These are phyloP conservation scores for Adoxophyes honmai DNA, from an alignment of 1,140 invertebrate species.

Conservation along the genomic window DNA sequence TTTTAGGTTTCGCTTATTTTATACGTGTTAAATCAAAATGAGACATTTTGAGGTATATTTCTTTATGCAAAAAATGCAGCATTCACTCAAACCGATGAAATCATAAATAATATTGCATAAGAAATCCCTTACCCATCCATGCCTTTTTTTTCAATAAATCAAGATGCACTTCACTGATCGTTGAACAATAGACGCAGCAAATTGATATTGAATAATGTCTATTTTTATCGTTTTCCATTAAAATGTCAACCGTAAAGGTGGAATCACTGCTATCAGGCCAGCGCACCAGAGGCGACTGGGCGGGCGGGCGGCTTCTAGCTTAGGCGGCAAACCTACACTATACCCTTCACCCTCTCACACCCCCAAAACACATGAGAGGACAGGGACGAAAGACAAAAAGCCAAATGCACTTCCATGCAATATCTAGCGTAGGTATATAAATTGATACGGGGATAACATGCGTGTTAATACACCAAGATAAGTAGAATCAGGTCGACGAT, in stretches of 20 bases:
- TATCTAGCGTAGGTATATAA: background rate
- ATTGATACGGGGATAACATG: conserved; percentile 8
- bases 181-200: background rate
- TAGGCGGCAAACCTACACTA: conserved; percentile 49
- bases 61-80: too few relatives aligned
- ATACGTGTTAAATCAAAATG: too few relatives aligned
- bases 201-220: conserved; percentile 12
- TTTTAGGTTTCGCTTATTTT: too few relatives aligned
- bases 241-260: conserved; percentile 19
- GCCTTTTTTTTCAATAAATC: background rate
- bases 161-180: too few relatives aligned
- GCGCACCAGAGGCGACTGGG: conserved; percentile 55
- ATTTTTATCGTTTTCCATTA: conserved; percentile 17
- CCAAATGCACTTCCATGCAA: conserved; percentile 37
- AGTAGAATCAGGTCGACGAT: background rate
- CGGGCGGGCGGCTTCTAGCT: conserved; percentile 58
- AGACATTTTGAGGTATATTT: too few relatives aligned
- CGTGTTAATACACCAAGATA: conserved; percentile 7
- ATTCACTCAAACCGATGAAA: too few relatives aligned
- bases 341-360: conserved; percentile 44
- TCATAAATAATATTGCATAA: too few relatives aligned
- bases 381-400: conserved; percentile 30
- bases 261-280: conserved; percentile 37
- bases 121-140: conserved; percentile 5
- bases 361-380: conserved; percentile 18